Evolutionary conservation across 1,140 invertebrate species (phyloP), one percentile per base, ranked within the genome.

Genomic region (Ganaspis sp.): DNA sequence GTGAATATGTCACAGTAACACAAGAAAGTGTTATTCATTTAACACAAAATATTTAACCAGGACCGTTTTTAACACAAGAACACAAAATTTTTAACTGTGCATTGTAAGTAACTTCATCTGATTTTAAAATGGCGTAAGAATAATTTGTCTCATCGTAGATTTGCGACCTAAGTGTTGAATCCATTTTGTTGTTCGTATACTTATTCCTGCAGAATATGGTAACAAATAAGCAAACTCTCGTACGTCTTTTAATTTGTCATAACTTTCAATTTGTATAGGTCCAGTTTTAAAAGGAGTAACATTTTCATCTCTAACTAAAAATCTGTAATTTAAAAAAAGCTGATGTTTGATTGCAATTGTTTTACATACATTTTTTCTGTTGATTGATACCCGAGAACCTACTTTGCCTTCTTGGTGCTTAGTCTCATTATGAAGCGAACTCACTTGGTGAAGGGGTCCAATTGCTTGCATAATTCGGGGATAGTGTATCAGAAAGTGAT

Each of bases 401-500:
- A 8, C n/a, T 70, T 70, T 70, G n/a, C n/a, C 23, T 5, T 34
- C 23, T 15, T 38, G 19, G 12, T 70, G 69, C 15, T 70, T 70
- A n/a, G 23, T 70, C 37, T 70, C 69, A 8, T 29, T 34, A 1
- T 29, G 9, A 4, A 70, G 40, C 1, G 34, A 40, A 21, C 34
- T 40, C 21, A 71, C 21, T 45, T 71, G 29, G 17, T 8, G 21
- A 4, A 71, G 23, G 11, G 70, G 40, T 17, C 70, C 70, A 26
- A 72, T 19, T 4, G 19, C 19, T 49, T 40, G 9, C 70, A 49
- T 72, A 9, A 72, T n/a, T 2, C 37, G 1, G 6, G 17, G 3
- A 21, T 72, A 72, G 19, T 72, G 70, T 1, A 72, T 3, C 1
- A 72, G n/a, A 9, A 42, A 42, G 23, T 72, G 70, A 17, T 72